Evolutionary conservation across 2,113 vertebrate species (phyloP).

Genomic region (Cryptomyrus ogoouensis): DNA sequence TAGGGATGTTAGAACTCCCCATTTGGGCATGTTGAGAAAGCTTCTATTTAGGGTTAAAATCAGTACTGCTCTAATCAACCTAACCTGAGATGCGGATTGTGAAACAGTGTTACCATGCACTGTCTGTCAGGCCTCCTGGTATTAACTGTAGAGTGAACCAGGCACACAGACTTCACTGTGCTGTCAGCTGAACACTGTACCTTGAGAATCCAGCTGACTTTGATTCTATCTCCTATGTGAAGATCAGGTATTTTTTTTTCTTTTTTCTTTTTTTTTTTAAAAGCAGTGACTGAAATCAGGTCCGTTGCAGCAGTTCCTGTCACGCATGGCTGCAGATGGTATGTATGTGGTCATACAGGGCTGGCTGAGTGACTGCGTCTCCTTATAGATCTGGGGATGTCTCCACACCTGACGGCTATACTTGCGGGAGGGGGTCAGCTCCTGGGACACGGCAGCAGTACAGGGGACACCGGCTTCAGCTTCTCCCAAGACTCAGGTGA

Average conservation of each 20-base stretch:
- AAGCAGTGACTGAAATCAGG: not conserved
- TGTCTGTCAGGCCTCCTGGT: not conserved
- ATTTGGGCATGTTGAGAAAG: not conserved
- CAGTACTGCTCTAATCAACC: not conserved
- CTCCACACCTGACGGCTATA: constrained; percentile 93
- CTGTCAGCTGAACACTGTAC: not conserved
- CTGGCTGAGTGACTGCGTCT: not conserved
- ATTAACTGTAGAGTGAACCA: not conserved
- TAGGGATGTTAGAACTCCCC: not conserved
- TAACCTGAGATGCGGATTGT: not conserved
- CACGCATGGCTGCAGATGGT: not conserved
- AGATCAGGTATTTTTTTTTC: not conserved
- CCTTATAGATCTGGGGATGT: constrained; percentile 84
- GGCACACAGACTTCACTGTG: not conserved
- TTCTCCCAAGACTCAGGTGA: constrained; percentile 95
- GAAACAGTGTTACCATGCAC: not conserved
- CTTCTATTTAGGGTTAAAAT: not conserved
- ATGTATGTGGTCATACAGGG: not conserved
- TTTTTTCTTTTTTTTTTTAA: no score
- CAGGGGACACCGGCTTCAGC: constrained; percentile 92
- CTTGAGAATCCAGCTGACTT: not conserved
- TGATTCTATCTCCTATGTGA: not conserved
- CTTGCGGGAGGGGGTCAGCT: constrained; percentile 78
- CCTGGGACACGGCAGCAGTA: constrained; percentile 86
- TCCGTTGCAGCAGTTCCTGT: not conserved